Base-by-base conservation (phyloP, 2,888 invertebrate species). In the Pteria penguin region DNA sequence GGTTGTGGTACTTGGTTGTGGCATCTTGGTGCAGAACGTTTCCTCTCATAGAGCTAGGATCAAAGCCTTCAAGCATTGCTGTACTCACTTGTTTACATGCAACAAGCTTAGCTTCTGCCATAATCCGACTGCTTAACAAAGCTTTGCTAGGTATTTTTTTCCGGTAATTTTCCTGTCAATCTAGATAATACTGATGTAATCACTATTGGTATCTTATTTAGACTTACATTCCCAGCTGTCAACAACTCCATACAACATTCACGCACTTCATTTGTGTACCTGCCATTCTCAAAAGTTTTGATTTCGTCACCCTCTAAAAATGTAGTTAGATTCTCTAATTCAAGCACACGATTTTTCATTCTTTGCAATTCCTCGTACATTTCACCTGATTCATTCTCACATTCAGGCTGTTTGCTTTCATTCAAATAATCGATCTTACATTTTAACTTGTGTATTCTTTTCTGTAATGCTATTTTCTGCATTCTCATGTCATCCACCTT, bases 1-100 rank as follows among this genome's bases (percentile, higher is more conserved):
- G 72, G 22, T 63, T 33, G 36, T 72, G 72, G 36, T 33, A 72
- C 29, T 72, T 72, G 24, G 72, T 54, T 32, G 66, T 72, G 8
- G 52, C 66, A 66, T 72, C 72, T 29, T 58, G 45, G 22, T 72
- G 72, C 2, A 72, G 45, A 5, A 22, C 36, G 61, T 26, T 27
- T 18, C n/a, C 8, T 54, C 4, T 54, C 22, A 22, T 2, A 18
- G 18, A 18, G 18, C n/a, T 54, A 54, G 4, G 54, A 4, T 54
- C 22, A 54, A n/a, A 54, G 22, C 22, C 22, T 4, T 18, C 22
- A 5, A 54, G 54, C 54, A 54, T 54, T n/a, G n/a, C n/a, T n/a
- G n/a, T n/a, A 22, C n/a, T 8, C 31, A 24, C 32, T n/a, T 61
- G 11, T 8, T 26, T 26, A 11, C 32, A 32, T 32, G 61, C 61